phyloP scores from a whole-genome alignment of 2,113 vertebrate genomes.

The Gymnocephalus cernua region DNA sequence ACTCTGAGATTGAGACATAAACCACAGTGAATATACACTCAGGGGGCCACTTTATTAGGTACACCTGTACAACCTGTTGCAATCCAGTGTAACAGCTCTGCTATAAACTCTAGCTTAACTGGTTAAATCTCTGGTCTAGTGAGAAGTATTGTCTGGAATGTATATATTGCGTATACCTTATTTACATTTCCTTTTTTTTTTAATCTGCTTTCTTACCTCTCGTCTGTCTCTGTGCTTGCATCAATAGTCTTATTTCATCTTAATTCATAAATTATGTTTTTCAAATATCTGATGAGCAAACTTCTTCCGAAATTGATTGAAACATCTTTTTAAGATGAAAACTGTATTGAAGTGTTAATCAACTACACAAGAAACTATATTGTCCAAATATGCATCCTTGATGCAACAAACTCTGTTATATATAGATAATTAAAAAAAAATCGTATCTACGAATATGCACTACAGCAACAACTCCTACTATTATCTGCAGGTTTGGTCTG shows the following conservation, averaged over 20 bases:
- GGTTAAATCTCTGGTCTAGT: background rate
- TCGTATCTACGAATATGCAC: background rate
- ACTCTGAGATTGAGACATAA: slow-evolving; percentile 77
- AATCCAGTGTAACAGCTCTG: background rate
- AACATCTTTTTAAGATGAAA: background rate
- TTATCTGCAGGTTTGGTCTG: no score
- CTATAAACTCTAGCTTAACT: background rate
- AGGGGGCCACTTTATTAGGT: background rate
- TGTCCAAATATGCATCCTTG: background rate
- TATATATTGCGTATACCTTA: background rate
- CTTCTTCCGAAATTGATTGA: background rate
- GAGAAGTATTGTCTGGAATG: background rate
- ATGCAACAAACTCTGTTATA: background rate
- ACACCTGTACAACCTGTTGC: background rate
- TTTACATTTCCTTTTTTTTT: background rate
- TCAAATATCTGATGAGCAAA: background rate
- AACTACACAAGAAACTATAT: background rate
- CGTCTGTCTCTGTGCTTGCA: background rate
- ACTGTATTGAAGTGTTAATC: background rate
- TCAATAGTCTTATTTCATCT: background rate
- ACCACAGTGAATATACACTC: background rate
- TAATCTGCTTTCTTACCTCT: background rate
- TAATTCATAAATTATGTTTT: background rate
- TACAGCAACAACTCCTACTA: background rate
- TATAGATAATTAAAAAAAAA: no score